Conservation (phyloP, 2,888 invertebrate species). For the Oscheius sp. region DNA sequence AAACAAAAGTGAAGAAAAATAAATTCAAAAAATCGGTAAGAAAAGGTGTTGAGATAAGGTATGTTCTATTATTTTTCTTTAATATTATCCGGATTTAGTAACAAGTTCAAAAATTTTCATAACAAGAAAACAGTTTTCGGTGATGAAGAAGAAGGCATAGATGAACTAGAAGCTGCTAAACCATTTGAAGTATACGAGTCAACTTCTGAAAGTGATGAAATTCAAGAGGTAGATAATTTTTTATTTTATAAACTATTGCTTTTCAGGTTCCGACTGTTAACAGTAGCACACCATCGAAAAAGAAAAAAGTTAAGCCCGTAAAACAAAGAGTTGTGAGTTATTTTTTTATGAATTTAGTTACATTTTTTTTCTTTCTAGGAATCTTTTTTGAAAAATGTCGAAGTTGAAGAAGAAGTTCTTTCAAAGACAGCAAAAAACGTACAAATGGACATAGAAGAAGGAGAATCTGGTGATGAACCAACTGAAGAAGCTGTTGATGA, state of each 20-base stretch:
- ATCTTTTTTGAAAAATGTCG: background rate
- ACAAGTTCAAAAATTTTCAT: background rate
- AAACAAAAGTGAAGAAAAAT: background rate
- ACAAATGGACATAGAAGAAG: background rate
- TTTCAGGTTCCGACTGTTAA: constrained; percentile 23
- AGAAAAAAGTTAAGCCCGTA: too few relatives aligned
- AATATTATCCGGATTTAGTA: background rate
- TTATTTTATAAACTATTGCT: background rate
- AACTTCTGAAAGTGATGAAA: constrained; percentile 2
- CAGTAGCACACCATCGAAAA: background rate
- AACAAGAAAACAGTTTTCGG: background rate
- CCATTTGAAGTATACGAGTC: constrained; percentile 1
- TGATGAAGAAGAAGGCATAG: background rate
- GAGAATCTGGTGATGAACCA: background rate
- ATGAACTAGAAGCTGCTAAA: background rate
- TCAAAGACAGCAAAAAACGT: background rate
- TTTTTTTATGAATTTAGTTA: background rate
- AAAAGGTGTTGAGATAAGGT: background rate
- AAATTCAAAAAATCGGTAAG: background rate
- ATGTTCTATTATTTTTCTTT: background rate
- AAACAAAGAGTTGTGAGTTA: too few relatives aligned
- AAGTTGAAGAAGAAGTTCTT: background rate
- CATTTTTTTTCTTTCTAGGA: too few relatives aligned
- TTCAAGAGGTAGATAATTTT: background rate
- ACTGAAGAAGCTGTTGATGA: constrained; percentile 5